These are phyloP conservation scores for Troilus luridus DNA, from an alignment of 2,888 invertebrate genomes.

Conservation along the genomic window DNA sequence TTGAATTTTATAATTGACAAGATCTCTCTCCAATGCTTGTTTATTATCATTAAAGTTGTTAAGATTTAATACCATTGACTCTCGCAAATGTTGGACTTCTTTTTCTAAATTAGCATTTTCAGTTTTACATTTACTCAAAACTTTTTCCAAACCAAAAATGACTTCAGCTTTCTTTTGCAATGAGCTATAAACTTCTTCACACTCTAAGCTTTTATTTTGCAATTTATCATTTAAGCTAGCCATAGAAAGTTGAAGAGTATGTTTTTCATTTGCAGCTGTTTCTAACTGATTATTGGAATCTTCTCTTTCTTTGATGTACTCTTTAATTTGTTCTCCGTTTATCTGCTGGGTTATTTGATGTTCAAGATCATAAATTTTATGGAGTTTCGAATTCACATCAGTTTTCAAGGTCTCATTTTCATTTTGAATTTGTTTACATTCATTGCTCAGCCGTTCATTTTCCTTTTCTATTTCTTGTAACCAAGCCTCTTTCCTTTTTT, in stretches of 20 bases:
- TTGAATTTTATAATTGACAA: conserved; percentile 9
- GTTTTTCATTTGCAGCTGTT: not conserved
- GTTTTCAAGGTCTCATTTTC: conserved; percentile 48
- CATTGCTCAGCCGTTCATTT: conserved; percentile 53
- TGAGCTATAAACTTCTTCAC: not conserved
- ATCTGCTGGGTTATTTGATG: conserved; percentile 33
- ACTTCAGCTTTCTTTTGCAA: conserved; percentile 51
- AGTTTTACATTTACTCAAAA: conserved; percentile 29
- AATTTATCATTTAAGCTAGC: conserved; percentile 33
- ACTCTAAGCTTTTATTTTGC: conserved; percentile 38
- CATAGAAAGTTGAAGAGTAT: conserved; percentile 7
- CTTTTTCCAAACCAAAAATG: conserved; percentile 51
- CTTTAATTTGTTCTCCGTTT: not conserved
- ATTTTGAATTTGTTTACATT: conserved; percentile 54
- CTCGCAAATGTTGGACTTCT: conserved; percentile 37
- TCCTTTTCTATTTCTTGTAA: conserved; percentile 55
- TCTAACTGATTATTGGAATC: conserved; percentile 50
- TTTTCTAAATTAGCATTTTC: conserved; percentile 52
- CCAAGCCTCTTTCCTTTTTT: conserved; percentile 54
- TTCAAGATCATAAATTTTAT: conserved; percentile 42
- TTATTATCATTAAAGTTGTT: conserved; percentile 3
- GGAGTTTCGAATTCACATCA: conserved; percentile 7
- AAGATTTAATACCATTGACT: not conserved
- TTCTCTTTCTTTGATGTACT: conserved; percentile 10
- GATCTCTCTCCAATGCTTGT: not conserved